A percentile compares a stretch with the other conserved stretches of the same genome.
phyloP scores from a whole-genome alignment of 2,113 vertebrate species.

The Chrysemys picta region DNA sequence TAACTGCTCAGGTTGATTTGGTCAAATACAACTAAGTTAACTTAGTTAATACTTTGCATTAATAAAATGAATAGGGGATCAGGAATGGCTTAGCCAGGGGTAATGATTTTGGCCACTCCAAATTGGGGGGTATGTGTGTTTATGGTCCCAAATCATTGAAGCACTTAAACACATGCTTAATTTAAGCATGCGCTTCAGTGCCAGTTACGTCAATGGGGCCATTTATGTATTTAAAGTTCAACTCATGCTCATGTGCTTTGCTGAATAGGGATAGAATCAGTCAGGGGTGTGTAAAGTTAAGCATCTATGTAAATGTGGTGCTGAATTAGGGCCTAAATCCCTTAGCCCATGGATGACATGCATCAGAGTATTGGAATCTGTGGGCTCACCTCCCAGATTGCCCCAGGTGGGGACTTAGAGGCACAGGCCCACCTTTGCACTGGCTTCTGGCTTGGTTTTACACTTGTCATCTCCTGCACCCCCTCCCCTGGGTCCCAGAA shows the following conservation, averaged over 20 bases:
- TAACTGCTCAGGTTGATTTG: background rate
- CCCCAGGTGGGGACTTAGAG: background rate
- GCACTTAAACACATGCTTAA: background rate
- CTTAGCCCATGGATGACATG: background rate
- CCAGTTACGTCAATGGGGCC: background rate
- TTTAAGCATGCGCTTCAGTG: background rate
- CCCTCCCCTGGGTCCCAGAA: background rate
- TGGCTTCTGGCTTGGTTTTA: background rate
- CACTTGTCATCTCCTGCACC: background rate
- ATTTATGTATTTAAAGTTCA: background rate
- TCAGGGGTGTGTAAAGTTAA: background rate
- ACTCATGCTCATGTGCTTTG: background rate
- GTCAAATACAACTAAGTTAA: background rate
- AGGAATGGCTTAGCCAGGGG: background rate
- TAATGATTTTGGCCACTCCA: background rate
- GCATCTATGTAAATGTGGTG: background rate
- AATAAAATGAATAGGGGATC: background rate
- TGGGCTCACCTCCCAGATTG: background rate
- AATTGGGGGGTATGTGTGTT: background rate
- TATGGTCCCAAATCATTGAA: background rate
- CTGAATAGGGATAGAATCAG: background rate
- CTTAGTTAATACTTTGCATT: background rate
- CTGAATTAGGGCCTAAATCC: background rate
- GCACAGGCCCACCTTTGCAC: background rate
- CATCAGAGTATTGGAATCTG: background rate